A percentile compares a stretch with the other conserved stretches of the same genome.
phyloP scores from a whole-genome alignment of 2,888 invertebrate species.

The Athalia cordata region DNA sequence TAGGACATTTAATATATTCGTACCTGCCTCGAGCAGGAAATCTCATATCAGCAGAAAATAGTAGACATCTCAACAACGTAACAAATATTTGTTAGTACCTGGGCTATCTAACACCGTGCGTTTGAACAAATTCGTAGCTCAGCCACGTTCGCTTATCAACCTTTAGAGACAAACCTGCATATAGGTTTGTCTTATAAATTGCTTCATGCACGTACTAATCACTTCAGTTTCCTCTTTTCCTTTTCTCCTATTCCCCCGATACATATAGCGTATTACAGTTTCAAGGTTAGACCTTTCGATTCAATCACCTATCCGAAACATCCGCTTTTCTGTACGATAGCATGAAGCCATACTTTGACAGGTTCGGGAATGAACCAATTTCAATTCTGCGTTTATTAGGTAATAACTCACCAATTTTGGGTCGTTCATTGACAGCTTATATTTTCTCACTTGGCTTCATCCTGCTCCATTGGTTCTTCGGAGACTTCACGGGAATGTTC shows the following conservation, averaged over 20 bases:
- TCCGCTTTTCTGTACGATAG: neutral
- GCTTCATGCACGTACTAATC: neutral
- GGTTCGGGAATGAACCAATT: neutral
- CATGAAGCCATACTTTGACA: neutral
- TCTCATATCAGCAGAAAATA: conserved; percentile 41
- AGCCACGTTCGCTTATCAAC: conserved; percentile 19
- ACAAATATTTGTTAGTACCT: conserved; percentile 37
- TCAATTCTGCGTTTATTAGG: neutral
- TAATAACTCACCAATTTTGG: neutral
- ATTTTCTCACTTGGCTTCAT: conserved; percentile 83
- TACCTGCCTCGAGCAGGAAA: conserved; percentile 40
- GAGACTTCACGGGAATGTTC: conserved; percentile 83
- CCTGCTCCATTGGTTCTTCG: conserved; percentile 90
- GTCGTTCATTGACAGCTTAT: neutral
- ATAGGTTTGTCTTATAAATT: conserved; percentile 15
- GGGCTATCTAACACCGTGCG: conserved; percentile 40
- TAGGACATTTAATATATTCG: conserved; percentile 28
- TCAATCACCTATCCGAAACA: neutral
- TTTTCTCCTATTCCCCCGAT: neutral
- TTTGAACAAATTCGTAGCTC: conserved; percentile 32
- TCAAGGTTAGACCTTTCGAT: neutral
- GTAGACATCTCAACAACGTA: conserved; percentile 44
- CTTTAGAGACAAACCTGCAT: conserved; percentile 20
- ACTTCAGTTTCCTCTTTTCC: neutral
- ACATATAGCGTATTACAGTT: neutral